Evolutionary conservation across 1,140 invertebrate species (phyloP), one percentile per base, ranked within the genome.

Genomic region (Hyphantria cunea): DNA sequence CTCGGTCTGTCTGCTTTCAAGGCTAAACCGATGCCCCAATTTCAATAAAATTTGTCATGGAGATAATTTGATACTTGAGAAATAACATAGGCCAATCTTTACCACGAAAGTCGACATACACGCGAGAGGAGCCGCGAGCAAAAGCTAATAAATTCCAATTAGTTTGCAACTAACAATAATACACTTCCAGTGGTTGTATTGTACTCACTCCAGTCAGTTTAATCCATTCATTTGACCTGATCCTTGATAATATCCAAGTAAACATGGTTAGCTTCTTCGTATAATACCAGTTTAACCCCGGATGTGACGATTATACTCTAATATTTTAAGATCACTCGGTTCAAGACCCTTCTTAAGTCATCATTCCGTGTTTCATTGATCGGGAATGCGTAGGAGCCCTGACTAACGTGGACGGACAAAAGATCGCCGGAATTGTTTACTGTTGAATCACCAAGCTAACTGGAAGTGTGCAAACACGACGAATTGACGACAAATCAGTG

Each of bases 291-390:
- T 49, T 58, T 48, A 56, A 58, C 55, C 55, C 55, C 47, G 56
- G 56, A 60, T 42, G 50, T 60, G 48, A 17, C 56, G 42, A 37
- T 47, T n/a, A 41, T 6, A 13, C 39, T 42, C 56, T 60, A 60
- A 60, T 42, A 25, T n/a, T 12, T 51, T 51, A 14, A 6, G 37
- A 42, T 60, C 45, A 50, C 48, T 51, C 47, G 5, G 17, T 25
- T 25, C 17, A 25, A 25, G 39, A 51, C 14, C 17, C 56, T 25
- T 25, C 17, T 32, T 50, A 49, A 41, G 42, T 56, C 53, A 47
- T 50, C 55, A 49, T 59, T 45, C 55, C 55, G 33, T 60, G 56
- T 25, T 60, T 60, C 56, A 60, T 60, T 60, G 47, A 60, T 50
- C 37, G 48, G 56, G 56, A 60, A 60, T 60, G 56, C 48, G 48